phyloP scores from a whole-genome alignment of 1,140 invertebrate genomes.

The Magallana ariakensis region DNA sequence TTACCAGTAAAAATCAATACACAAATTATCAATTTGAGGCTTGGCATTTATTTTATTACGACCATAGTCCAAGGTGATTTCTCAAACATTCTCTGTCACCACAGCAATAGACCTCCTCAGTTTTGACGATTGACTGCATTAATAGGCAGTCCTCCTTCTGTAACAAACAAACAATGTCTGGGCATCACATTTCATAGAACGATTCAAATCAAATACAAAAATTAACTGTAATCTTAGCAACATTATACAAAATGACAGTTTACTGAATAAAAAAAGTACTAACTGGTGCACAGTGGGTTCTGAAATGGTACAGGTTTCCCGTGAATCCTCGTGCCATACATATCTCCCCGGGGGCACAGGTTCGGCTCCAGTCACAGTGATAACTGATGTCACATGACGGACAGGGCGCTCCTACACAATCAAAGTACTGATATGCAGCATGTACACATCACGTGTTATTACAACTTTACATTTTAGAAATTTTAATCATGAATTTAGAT shows the following conservation, averaged over 20 bases:
- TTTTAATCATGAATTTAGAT: no score
- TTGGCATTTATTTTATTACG: background rate
- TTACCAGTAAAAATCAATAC: no score
- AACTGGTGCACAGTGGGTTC: background rate
- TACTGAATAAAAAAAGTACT: background rate
- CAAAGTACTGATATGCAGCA: background rate
- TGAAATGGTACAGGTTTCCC: background rate
- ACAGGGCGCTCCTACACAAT: background rate
- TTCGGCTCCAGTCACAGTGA: background rate
- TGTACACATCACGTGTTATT: no score
- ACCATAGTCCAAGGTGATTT: background rate
- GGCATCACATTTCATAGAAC: no score
- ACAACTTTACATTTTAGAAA: no score
- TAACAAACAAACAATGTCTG: background rate
- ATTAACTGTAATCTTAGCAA: no score
- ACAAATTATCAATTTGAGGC: no score
- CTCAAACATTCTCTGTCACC: constrained; percentile 1
- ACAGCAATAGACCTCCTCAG: background rate
- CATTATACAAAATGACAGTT: no score
- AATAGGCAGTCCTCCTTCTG: background rate
- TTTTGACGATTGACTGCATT: background rate
- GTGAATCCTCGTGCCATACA: background rate
- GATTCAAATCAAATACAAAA: no score
- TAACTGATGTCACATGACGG: background rate
- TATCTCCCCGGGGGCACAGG: background rate